Evolutionary conservation across 2,113 vertebrate genomes (phyloP), one percentile per base, ranked within the genome.

Genomic region (Paedocypris sp.): DNA sequence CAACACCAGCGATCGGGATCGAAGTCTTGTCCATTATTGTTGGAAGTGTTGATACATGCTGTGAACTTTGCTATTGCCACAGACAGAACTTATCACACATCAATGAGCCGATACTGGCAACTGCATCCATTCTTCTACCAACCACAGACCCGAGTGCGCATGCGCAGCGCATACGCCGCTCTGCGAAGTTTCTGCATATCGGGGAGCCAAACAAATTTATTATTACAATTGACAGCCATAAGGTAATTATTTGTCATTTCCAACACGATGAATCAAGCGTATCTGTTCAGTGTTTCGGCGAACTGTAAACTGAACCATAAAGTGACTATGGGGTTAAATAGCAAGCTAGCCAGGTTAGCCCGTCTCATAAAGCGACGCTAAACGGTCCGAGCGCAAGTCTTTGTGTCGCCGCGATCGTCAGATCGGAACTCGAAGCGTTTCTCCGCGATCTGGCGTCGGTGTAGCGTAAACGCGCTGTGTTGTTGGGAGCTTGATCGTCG

Each of bases 181-280:
- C 23, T 62, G 70, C 64, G 68, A 73, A 73, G 60, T 73, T 73
- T 73, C 53, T 50, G 60, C 49, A 60, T 64, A 50, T 70, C 36
- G 42, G 49, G 57, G n/a, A 32, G 28, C 38, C 28, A 28, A 29
- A 46, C 35, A 42, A 67, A 49, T 39, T 56, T 8, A 10, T 47
- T 10, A 25, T 12, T 3, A 39, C 1, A 38, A 29, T 32, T 22
- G 45, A 12, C 18, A 3, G 13, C 10, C 19, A 41, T 8, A 9
- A 65, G 64, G 64, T 64, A 56, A 42, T 11, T 18, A 10, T 16
- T 2, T 6, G 18, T 23, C 9, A 11, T 2, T 20, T 43, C 15
- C 31, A 6, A 16, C 2, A 4, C 15, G 38, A 19, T 43, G 6
- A 57, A 58, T 36, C 9, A 64, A 49, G 35, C 33, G 15, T 13